phyloP scores from a whole-genome alignment of 2,113 vertebrate species.

The Thalassoma bifasciatum region DNA sequence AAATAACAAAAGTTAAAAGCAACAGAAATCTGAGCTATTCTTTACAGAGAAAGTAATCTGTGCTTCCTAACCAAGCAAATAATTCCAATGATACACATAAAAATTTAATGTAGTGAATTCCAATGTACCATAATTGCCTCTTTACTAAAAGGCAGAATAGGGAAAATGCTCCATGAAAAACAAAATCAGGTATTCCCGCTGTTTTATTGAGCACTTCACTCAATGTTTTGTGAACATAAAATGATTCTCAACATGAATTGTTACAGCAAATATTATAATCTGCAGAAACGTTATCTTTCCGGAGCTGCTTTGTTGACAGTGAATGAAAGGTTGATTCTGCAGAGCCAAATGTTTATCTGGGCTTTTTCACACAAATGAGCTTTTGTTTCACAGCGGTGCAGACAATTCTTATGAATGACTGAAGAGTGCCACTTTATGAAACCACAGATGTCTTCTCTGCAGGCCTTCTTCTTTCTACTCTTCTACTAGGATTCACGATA shows the following conservation, averaged over 20 bases:
- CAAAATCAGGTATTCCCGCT: conserved; percentile 3
- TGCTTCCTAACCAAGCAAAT: conserved; percentile 3
- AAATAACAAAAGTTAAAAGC: conserved; percentile 1
- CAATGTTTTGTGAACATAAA: conserved; percentile 31
- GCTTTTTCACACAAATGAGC: conserved; percentile 39
- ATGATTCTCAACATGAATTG: conserved; percentile 4
- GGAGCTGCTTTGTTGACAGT: conserved; percentile 27
- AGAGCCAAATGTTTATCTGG: conserved; percentile 17
- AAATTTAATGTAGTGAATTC: conserved; percentile 4
- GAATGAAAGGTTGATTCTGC: conserved; percentile 36
- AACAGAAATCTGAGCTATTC: background rate
- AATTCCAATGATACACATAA: background rate
- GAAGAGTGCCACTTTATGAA: conserved; percentile 18
- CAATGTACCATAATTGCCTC: conserved; percentile 9
- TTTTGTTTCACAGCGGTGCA: conserved; percentile 24
- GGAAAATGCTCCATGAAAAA: conserved; percentile 6
- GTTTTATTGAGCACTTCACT: conserved; percentile 21
- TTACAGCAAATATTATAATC: conserved; percentile 26
- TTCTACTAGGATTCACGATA: too few relatives aligned
- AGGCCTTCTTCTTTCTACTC: background rate
- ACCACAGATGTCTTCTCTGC: conserved; percentile 2
- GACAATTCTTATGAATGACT: conserved; percentile 3
- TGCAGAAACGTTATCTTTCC: conserved; percentile 22
- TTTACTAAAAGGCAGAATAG: conserved; percentile 7
- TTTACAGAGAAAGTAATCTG: background rate